Evolutionary conservation across 1,140 invertebrate species (phyloP).

Genomic region (Achroia grisella): DNA sequence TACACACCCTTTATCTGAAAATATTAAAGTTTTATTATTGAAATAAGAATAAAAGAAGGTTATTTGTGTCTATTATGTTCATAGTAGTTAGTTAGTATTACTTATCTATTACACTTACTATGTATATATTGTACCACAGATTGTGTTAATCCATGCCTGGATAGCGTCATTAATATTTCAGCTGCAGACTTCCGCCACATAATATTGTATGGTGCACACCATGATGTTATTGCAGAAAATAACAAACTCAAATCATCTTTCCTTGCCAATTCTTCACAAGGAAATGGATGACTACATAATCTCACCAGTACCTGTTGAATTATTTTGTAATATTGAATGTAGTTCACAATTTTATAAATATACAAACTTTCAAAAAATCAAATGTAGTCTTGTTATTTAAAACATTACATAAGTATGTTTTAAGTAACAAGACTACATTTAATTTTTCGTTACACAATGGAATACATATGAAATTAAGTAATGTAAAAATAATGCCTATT

Average conservation of each 20-base stretch:
- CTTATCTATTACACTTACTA: constrained; percentile 84
- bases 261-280: constrained; percentile 95
- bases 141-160: constrained; percentile 92
- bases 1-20: constrained; percentile 95
- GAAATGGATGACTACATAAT: constrained; percentile 92
- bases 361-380: too few species aligned
- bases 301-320: constrained; percentile 88
- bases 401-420: too few species aligned
- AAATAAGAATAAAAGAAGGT: too few species aligned
- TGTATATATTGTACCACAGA: constrained; percentile 97
- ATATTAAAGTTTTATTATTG: too few species aligned
- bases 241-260: constrained; percentile 97
- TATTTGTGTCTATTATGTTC: too few species aligned
- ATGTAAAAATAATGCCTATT: too few species aligned
- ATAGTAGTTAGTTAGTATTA: neutral
- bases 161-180: constrained; percentile 96
- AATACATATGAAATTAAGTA: too few species aligned
- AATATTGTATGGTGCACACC: constrained; percentile 93
- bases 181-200: constrained; percentile 98
- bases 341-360: too few species aligned
- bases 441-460: too few species aligned
- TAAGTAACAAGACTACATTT: too few species aligned
- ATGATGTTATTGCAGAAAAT: constrained; percentile 97
- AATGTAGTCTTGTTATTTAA: too few species aligned
- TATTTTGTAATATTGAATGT: too few species aligned